phyloP scores from a whole-genome alignment of 2,797 vertebrate genomes.

The Avahi laniger region DNA sequence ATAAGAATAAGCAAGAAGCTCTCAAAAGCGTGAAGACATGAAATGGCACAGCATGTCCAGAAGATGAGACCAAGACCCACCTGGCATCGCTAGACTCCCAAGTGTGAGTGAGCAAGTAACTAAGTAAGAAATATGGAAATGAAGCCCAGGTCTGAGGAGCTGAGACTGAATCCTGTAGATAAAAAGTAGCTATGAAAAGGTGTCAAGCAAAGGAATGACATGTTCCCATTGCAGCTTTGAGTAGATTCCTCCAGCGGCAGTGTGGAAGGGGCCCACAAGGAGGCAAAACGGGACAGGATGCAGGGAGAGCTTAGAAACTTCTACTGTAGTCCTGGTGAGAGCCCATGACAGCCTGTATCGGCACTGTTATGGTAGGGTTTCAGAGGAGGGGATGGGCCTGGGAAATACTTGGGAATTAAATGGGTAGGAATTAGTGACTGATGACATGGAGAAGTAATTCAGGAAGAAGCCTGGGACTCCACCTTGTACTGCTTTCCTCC shows the following conservation, averaged over 20 bases:
- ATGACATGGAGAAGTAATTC: neutral
- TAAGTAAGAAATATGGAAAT: neutral
- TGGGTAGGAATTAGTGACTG: neutral
- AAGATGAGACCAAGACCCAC: neutral
- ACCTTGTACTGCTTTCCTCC: neutral
- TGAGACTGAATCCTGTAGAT: neutral
- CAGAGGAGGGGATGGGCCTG: neutral
- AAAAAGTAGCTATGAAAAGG: neutral
- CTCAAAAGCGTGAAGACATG: slow-evolving; percentile 1
- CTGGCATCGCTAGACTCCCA: neutral
- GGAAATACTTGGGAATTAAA: neutral
- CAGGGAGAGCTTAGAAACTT: neutral
- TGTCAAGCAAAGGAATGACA: neutral
- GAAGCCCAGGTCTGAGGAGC: neutral
- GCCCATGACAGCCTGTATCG: neutral
- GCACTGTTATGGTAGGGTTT: neutral
- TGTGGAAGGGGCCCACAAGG: neutral
- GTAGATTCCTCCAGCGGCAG: neutral
- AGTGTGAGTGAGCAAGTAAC: neutral
- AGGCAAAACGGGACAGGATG: neutral
- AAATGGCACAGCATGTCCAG: neutral
- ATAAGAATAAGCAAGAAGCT: slow-evolving; percentile 11
- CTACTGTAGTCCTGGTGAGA: neutral
- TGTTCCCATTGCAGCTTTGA: neutral
- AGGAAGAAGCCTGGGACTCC: neutral